Percentiles rank a stretch among this genome's conserved stretches.
These are phyloP conservation scores for Perizoma flavofasciatum DNA, from an alignment of 2,888 invertebrate species.

Conservation along the genomic window DNA sequence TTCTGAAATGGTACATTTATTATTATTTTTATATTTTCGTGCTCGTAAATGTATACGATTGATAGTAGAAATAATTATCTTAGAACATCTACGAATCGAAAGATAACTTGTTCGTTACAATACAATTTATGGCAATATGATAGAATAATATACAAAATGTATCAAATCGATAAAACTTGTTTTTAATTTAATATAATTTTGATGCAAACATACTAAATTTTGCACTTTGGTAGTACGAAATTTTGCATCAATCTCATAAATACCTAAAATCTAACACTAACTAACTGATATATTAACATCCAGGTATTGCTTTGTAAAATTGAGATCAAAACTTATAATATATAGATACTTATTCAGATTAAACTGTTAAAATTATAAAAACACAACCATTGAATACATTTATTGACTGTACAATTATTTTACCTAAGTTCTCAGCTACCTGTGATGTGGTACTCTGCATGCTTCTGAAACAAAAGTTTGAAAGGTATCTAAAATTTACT, in stretches of 20 bases:
- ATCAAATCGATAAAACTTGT: conserved; percentile 14
- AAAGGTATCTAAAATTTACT: not conserved
- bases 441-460: conserved; percentile 73
- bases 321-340: conserved; percentile 29
- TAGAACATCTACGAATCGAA: conserved; percentile 18
- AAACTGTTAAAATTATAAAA: conserved; percentile 44
- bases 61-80: conserved; percentile 1
- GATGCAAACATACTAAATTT: conserved; percentile 10
- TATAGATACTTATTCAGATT: conserved; percentile 12
- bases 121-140: conserved; percentile 4
- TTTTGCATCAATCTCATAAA: not conserved
- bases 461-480: conserved; percentile 61
- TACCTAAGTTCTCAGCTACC: conserved; percentile 58
- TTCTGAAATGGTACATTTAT: not conserved
- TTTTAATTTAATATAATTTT: conserved; percentile 11
- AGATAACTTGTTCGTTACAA: conserved; percentile 7
- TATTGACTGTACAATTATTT: conserved; percentile 32
- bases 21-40: too few species aligned
- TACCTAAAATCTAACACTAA: too few species aligned
- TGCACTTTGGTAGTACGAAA: conserved; percentile 16
- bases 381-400: conserved; percentile 59
- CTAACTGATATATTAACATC: conserved; percentile 10
- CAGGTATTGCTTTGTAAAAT: conserved; percentile 29
- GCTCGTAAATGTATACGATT: not conserved
- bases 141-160: conserved; percentile 13